phyloP scores from a whole-genome alignment of 2,113 vertebrate genomes.

The Paraplagusia blochii region DNA sequence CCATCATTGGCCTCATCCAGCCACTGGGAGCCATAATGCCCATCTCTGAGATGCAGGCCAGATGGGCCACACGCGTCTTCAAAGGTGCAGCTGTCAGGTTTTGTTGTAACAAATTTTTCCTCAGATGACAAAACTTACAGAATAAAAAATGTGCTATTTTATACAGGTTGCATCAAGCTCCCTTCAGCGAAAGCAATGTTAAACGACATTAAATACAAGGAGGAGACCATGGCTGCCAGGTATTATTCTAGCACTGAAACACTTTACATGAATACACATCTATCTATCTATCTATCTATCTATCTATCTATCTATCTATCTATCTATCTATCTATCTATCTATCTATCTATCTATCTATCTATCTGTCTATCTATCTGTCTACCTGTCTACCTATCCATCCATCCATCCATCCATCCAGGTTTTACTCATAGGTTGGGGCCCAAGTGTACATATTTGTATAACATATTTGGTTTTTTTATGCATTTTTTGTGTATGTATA shows the following conservation, averaged over 20 bases:
- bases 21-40: constrained; percentile 91
- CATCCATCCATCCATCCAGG: too few relatives aligned
- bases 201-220: constrained; percentile 75
- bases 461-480: too few relatives aligned
- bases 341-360: too few relatives aligned
- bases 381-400: too few relatives aligned
- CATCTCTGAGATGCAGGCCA: constrained; percentile 86
- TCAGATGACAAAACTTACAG: background rate
- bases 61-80: constrained; percentile 85
- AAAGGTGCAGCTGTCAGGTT: constrained; percentile 75
- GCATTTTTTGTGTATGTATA: too few relatives aligned
- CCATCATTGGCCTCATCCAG: constrained; percentile 87
- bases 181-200: constrained; percentile 75
- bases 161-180: constrained; percentile 72
- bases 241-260: constrained; percentile 24
- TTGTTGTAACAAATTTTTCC: background rate
- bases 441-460: too few relatives aligned
- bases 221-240: constrained; percentile 75
- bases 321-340: too few relatives aligned
- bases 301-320: too few relatives aligned
- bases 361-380: too few relatives aligned
- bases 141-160: background rate
- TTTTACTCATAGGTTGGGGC: too few relatives aligned
- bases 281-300: too few relatives aligned
- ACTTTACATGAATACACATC: too few relatives aligned